Evolutionary conservation across 1,140 invertebrate genomes (phyloP).

Genomic region (Diachasmimorpha longicaudata): DNA sequence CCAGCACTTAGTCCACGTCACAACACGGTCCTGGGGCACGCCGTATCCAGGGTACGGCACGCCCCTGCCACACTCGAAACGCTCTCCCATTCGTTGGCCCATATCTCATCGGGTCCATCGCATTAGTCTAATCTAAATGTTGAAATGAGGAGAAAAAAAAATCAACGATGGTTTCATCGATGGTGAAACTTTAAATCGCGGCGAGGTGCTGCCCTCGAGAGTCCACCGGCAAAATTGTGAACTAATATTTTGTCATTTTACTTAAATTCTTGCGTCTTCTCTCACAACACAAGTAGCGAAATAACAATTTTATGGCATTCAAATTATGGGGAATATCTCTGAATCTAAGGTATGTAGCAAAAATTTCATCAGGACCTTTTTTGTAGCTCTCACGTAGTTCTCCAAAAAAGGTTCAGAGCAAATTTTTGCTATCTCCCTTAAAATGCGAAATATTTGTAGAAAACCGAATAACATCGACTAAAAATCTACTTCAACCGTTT

Average conservation of each 20-base stretch:
- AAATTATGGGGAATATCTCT: no score
- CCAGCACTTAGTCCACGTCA: conserved; percentile 63
- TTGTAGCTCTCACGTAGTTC: no score
- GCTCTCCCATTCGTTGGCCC: conserved; percentile 62
- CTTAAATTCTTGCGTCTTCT: no score
- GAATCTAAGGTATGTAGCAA: no score
- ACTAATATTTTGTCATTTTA: background rate
- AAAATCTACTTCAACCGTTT: no score
- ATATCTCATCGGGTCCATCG: conserved; percentile 61
- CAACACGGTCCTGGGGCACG: conserved; percentile 56
- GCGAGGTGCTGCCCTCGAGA: conserved; percentile 55
- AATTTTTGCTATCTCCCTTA: no score
- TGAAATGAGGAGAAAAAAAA: conserved; percentile 44
- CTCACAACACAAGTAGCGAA: no score
- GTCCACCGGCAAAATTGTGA: background rate
- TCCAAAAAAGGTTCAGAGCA: no score
- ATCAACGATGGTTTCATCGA: conserved; percentile 60
- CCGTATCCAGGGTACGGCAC: conserved; percentile 59
- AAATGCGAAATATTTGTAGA: background rate
- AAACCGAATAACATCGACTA: background rate
- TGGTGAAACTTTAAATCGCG: conserved; percentile 49
- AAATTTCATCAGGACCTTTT: no score
- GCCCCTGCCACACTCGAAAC: conserved; percentile 52
- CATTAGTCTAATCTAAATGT: conserved; percentile 59
- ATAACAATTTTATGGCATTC: no score